These are phyloP conservation scores for Phenganax subtilis DNA, from an alignment of 92 coral and sea anemone genomes.

Conservation along the genomic window DNA sequence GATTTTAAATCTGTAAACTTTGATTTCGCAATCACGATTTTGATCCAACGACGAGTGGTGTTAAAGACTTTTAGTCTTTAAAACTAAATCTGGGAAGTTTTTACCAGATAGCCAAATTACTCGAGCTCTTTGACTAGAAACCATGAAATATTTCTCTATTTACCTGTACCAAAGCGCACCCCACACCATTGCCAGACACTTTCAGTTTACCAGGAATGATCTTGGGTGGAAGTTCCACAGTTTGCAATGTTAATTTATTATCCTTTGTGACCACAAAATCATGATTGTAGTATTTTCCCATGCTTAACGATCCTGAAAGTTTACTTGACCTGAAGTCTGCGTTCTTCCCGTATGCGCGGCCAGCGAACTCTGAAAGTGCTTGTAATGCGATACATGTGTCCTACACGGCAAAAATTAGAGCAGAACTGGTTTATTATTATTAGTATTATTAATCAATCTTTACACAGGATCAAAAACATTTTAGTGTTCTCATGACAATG, in stretches of 20 bases:
- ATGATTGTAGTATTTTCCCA: constrained; percentile 44
- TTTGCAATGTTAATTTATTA: constrained; percentile 72
- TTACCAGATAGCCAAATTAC: too few species aligned
- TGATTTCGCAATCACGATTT: too few species aligned
- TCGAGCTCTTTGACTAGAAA: too few species aligned
- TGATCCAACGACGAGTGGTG: too few species aligned
- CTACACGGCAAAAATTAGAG: constrained; percentile 25
- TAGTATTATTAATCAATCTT: background rate
- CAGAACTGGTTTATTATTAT: background rate
- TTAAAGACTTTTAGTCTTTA: too few species aligned
- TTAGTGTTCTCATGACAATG: background rate
- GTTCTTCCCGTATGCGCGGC: constrained; percentile 48
- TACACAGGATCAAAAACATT: constrained; percentile 5
- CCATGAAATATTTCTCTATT: background rate
- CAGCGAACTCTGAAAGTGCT: constrained; percentile 76
- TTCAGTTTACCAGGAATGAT: constrained; percentile 38
- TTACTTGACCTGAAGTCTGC: constrained; percentile 48
- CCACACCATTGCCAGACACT: constrained; percentile 58
- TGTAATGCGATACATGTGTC: constrained; percentile 93
- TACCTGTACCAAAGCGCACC: constrained; percentile 89
- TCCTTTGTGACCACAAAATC: constrained; percentile 54
- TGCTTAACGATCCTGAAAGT: constrained; percentile 46
- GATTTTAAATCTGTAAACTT: too few species aligned
- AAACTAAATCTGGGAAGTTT: too few species aligned
- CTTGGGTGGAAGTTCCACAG: constrained; percentile 54